These are phyloP conservation scores for Typhlomys cinereus DNA, from an alignment of 2,113 vertebrate species.

Conservation along the genomic window DNA sequence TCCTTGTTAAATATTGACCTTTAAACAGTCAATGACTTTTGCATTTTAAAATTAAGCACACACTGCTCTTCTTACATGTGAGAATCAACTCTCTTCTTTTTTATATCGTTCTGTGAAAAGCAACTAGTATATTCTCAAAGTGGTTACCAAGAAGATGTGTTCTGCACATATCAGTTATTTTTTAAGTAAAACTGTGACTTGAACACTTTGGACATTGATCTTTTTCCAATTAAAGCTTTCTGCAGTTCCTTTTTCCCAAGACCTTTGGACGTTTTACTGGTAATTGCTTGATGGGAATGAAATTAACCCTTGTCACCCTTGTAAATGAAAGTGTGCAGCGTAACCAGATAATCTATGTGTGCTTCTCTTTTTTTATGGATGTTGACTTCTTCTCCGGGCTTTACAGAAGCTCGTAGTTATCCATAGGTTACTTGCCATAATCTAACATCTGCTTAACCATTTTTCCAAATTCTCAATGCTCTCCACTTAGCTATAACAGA, in stretches of 20 bases:
- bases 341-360: not conserved
- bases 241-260: slow-evolving; percentile 46
- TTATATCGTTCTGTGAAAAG: slow-evolving; percentile 62
- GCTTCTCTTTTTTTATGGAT: not conserved
- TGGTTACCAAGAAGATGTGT: slow-evolving; percentile 55
- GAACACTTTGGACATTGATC: slow-evolving; percentile 42
- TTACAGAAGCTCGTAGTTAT: slow-evolving; percentile 49
- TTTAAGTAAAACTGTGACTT: slow-evolving; percentile 54
- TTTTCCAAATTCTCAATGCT: slow-evolving; percentile 50
- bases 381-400: slow-evolving; percentile 49
- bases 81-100: slow-evolving; percentile 14
- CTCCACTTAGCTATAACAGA: slow-evolving; percentile 31
- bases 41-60: slow-evolving; percentile 32
- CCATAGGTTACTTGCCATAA: slow-evolving; percentile 49
- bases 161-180: slow-evolving; percentile 37
- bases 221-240: slow-evolving; percentile 34
- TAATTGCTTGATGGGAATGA: slow-evolving; percentile 44
- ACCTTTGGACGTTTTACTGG: slow-evolving; percentile 34
- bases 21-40: too few relatives aligned
- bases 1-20: too few relatives aligned
- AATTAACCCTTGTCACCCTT: slow-evolving; percentile 60
- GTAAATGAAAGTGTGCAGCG: slow-evolving; percentile 15
- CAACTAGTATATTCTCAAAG: slow-evolving; percentile 39
- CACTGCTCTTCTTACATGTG: slow-evolving; percentile 48
- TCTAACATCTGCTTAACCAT: slow-evolving; percentile 41